phyloP scores from a whole-genome alignment of 2,113 vertebrate genomes.

The Anarrhichthys ocellatus region DNA sequence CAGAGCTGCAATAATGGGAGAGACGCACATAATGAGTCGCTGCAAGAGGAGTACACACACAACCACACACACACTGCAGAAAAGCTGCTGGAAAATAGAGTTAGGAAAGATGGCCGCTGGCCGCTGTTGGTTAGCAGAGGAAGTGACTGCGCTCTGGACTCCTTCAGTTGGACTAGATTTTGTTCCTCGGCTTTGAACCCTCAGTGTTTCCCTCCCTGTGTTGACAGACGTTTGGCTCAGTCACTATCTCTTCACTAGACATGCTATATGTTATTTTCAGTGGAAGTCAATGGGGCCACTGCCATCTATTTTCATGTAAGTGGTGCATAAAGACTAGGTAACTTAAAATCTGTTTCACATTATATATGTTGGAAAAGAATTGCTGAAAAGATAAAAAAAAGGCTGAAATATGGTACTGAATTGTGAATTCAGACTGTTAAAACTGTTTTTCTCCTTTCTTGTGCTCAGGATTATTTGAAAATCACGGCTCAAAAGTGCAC shows the following conservation, averaged over 20 bases:
- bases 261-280: background rate
- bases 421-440: too few relatives aligned
- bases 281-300: background rate
- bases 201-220: slow-evolving; percentile 7
- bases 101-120: slow-evolving; percentile 12
- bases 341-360: too few relatives aligned
- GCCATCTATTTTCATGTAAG: background rate
- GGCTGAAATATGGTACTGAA: too few relatives aligned
- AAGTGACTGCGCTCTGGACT: slow-evolving; percentile 17
- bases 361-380: too few relatives aligned
- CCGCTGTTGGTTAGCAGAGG: slow-evolving; percentile 33
- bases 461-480: too few relatives aligned
- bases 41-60: slow-evolving; percentile 9
- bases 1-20: slow-evolving; percentile 37
- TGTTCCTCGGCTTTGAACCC: background rate
- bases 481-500: too few relatives aligned
- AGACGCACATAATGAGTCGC: slow-evolving; percentile 43
- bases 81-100: slow-evolving; percentile 1
- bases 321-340: background rate
- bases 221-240: background rate
- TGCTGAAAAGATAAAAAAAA: too few relatives aligned
- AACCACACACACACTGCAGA: background rate
- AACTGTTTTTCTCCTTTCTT: too few relatives aligned
- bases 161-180: slow-evolving; percentile 11
- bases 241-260: too few relatives aligned